Base-by-base conservation (phyloP, 1,140 invertebrate species). In the Geopemphigus sp. region DNA sequence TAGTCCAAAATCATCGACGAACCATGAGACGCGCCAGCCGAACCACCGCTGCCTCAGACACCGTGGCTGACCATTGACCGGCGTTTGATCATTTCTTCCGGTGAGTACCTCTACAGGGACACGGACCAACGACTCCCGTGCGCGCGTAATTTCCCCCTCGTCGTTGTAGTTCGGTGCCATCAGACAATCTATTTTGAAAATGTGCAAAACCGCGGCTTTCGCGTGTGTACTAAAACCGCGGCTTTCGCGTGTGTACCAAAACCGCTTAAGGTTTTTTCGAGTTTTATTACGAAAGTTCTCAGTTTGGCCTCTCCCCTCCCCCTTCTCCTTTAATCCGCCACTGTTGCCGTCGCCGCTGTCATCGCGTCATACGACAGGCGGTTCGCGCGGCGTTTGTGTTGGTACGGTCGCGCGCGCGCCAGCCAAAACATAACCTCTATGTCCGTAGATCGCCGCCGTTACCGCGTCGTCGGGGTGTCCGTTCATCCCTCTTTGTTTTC, bases 361-460 rank as follows among this genome's bases (percentile, higher is more conserved):
- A 1, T 1, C n/a, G 39, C 19, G 39, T 1, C 6, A 39, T 29
- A 6, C 22, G 22, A n/a, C 45, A 22, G 72, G 72, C 72, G 53
- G 45, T 68, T 50, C 64, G 45, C 64, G 45, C 64, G 32, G 63
- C 70, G 70, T 73, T 73, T 73, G 29, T 22, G 47, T 56, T 76
- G 54, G 72, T 59, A 76, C 53, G 56, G 54, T 57, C 72, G 70
- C 29, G 72, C 72, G 72, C 72, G 72, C 72, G 54, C 53, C 29
- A 57, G 54, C 72, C 72, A 76, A 76, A 76, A 76, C 72, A 76
- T 76, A 76, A 76, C 72, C 72, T 76, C 56, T 76, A 76, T 59
- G 39, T 76, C 72, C 12, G 50, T 19, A 29, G 57, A 39, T 74
- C 32, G 54, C 8, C 32, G 56, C 54, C 32, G 54, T 57, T 56